Evolutionary conservation across 2,888 invertebrate genomes (phyloP), one percentile per base, ranked within the genome.

Genomic region (Sceliomorpha sp.): DNA sequence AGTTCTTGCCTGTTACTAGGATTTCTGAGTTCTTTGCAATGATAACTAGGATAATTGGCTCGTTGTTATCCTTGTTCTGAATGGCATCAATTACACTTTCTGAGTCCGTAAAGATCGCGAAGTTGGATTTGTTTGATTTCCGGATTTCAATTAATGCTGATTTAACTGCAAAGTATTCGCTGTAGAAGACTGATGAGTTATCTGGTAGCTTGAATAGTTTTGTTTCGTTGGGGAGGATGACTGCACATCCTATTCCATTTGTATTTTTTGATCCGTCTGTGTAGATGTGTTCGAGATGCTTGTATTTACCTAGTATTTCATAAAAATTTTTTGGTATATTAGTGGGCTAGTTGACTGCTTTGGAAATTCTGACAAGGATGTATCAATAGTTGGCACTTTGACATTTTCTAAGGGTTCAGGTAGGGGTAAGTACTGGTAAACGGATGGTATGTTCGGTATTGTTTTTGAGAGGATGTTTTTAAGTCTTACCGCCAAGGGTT

Each of bases 41-140:
- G 24, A 24, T 24, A 7, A 5, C 4, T 24, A 5, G 24, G 24
- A 24, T 24, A 5, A 14, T 8, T 5, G 34, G 9, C 1, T 48
- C 15, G 5, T 9, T 3, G 9, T 10, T 13, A 9, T 5, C 15
- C 6, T 9, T 32, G 32, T 31, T 48, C 8, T 13, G 8, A 14
- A 45, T 9, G 14, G 34, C 24, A 5, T 17, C 14, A 8, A 48
- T 12, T 8, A 26, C 20, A 8, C 20, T 24, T 1, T 13, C 9
- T 8, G 39, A 37, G 51, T 51, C 39, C 8, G 51, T 24, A 13
- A 37, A 14, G 14, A 39, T 39, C 5, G n/a, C n/a, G 32, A n/a
- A 32, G 12, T 9, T 32, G 3, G 24, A 7, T 24, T 5, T 5
- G 7, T 24, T 24, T 3, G 4, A 5, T 3, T 24, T 24, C 4